Percentiles rank a stretch among this genome's conserved stretches.
Conservation (phyloP, 2,113 vertebrate genomes). For the Tonatia bakeri region DNA sequence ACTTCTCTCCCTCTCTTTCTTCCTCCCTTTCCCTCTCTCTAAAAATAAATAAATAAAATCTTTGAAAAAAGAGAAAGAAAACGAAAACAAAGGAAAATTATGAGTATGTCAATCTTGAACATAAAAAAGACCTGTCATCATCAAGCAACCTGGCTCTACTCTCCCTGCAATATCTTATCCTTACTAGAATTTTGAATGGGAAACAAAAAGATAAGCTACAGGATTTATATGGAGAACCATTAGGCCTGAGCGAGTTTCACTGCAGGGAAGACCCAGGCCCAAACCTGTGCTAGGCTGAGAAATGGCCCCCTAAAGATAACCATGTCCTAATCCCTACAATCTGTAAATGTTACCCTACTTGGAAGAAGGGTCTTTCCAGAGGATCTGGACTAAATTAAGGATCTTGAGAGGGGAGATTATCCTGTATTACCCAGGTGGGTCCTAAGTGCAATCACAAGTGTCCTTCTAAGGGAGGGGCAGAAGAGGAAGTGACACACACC, state of each 20-base stretch:
- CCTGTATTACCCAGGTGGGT: not conserved
- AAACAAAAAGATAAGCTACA: not conserved
- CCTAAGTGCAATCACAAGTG: not conserved
- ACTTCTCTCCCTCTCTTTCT: no score
- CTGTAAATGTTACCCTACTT: not conserved
- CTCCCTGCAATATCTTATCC: not conserved
- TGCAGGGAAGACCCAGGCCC: not conserved
- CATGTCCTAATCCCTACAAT: not conserved
- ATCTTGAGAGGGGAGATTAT: not conserved
- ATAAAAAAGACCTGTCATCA: not conserved
- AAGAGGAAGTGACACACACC: not conserved
- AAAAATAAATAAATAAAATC: no score
- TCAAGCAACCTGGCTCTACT: not conserved
- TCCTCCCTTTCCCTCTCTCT: no score
- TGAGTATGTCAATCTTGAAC: not conserved
- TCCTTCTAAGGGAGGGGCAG: not conserved
- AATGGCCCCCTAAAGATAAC: not conserved
- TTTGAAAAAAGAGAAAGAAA: not conserved
- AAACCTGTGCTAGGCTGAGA: not conserved
- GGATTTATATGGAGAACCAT: not conserved
- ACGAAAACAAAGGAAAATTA: conserved; percentile 17
- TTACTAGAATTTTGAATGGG: conserved; percentile 2
- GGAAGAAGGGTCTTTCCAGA: not conserved
- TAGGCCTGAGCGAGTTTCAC: not conserved
- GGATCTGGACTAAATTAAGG: not conserved